Percentiles rank a stretch among this genome's conserved stretches.
These are phyloP conservation scores for Drosophila teissieri DNA, from an alignment of 1,140 invertebrate species.

Conservation along the genomic window DNA sequence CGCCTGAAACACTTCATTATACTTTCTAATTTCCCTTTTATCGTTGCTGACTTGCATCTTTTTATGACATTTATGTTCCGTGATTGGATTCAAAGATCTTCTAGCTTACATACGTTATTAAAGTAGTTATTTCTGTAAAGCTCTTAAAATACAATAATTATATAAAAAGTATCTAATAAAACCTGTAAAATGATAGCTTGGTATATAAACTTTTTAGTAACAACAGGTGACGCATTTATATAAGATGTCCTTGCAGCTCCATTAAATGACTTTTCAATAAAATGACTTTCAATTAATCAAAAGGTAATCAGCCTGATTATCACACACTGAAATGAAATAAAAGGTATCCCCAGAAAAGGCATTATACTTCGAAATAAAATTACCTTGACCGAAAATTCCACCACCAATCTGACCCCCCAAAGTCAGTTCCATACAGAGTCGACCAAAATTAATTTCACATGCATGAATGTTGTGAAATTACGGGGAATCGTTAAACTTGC, in stretches of 20 bases:
- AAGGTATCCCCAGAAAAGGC: not conserved
- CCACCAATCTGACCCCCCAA: not conserved
- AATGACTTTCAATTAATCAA: not conserved
- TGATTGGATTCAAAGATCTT: no score
- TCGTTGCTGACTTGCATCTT: slow-evolving; percentile 6
- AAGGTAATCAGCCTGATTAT: not conserved
- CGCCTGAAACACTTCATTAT: slow-evolving; percentile 65
- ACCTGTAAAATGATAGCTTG: no score
- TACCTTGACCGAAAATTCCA: slow-evolving; percentile 10
- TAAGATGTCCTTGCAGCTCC: no score
- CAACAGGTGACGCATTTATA: no score
- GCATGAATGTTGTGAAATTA: slow-evolving; percentile 57
- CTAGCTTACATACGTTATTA: not conserved
- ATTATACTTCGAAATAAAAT: not conserved
- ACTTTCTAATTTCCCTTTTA: slow-evolving; percentile 63
- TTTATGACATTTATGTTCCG: not conserved
- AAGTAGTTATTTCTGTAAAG: no score
- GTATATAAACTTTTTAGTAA: no score
- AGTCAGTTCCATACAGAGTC: not conserved
- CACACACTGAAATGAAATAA: not conserved
- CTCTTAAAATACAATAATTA: no score
- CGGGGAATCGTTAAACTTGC: slow-evolving; percentile 63
- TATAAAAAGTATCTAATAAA: no score
- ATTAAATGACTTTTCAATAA: no score
- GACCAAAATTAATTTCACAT: slow-evolving; percentile 47